Conservation (phyloP, 2,113 vertebrate genomes). For the Ptilonorhynchus violaceus region DNA sequence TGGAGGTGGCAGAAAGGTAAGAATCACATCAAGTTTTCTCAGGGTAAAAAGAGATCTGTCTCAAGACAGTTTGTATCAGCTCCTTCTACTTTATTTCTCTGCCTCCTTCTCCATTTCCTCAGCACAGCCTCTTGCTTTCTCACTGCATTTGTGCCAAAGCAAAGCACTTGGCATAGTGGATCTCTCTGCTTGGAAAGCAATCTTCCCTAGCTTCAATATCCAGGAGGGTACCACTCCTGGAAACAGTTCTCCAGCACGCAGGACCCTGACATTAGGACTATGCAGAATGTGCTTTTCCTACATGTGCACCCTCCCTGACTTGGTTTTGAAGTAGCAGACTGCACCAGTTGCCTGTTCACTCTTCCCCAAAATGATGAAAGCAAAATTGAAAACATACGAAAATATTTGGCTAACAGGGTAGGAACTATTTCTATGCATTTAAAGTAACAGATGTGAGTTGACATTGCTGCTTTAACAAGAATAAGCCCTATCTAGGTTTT, state of each 20-base stretch:
- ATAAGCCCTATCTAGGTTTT: not conserved
- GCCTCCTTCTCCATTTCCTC: not conserved
- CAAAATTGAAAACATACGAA: conserved; percentile 41
- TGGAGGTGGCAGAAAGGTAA: not conserved
- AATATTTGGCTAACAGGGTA: conserved; percentile 6
- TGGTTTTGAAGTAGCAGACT: not conserved
- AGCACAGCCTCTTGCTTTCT: not conserved
- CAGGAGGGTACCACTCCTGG: not conserved
- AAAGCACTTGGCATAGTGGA: not conserved
- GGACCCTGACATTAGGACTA: not conserved
- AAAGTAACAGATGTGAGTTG: conserved; percentile 17
- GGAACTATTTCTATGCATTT: conserved; percentile 3
- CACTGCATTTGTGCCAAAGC: not conserved
- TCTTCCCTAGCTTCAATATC: not conserved
- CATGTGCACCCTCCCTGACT: not conserved
- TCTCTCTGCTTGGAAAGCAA: not conserved
- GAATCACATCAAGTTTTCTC: not conserved
- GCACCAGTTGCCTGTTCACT: not conserved
- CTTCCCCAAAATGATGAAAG: not conserved
- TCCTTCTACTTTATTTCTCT: not conserved
- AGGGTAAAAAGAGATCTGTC: not conserved
- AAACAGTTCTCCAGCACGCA: not conserved
- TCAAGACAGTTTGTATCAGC: not conserved
- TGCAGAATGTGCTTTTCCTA: not conserved
- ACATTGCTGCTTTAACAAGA: not conserved